phyloP scores from a whole-genome alignment of 2,888 invertebrate genomes.

The Smittia aterrima region DNA sequence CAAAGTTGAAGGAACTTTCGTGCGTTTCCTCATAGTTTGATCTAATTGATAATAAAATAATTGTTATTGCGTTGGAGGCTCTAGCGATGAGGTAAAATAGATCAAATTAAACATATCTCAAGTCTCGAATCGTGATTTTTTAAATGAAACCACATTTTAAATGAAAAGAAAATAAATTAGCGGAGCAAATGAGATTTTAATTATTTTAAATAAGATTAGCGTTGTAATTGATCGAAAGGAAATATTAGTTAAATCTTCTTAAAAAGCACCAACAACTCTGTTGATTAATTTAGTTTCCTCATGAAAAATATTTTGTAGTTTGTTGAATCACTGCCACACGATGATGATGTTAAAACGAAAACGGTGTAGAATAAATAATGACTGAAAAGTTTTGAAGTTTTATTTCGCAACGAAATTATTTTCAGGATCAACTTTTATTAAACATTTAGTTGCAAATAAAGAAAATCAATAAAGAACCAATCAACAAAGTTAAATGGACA shows the following conservation, averaged over 20 bases:
- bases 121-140: neutral
- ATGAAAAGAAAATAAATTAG: neutral
- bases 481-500: no score
- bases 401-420: no score
- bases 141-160: neutral
- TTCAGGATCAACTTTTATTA: no score
- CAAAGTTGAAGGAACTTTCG: neutral
- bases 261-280: neutral
- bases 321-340: neutral
- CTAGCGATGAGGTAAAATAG: neutral
- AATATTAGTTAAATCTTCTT: slow-evolving; percentile 1
- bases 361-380: neutral
- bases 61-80: no score
- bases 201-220: neutral
- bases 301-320: slow-evolving; percentile 1
- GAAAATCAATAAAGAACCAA: no score
- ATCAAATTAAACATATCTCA: slow-evolving; percentile 5
- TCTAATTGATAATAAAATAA: neutral
- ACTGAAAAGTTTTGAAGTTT: no score
- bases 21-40: neutral
- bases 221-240: neutral
- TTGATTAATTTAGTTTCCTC: neutral
- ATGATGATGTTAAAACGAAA: neutral
- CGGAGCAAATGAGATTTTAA: neutral
- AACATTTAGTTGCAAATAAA: no score